Evolutionary conservation across 2,888 invertebrate genomes (phyloP), one percentile per base, ranked within the genome.

Genomic region (Melanotus villosus): DNA sequence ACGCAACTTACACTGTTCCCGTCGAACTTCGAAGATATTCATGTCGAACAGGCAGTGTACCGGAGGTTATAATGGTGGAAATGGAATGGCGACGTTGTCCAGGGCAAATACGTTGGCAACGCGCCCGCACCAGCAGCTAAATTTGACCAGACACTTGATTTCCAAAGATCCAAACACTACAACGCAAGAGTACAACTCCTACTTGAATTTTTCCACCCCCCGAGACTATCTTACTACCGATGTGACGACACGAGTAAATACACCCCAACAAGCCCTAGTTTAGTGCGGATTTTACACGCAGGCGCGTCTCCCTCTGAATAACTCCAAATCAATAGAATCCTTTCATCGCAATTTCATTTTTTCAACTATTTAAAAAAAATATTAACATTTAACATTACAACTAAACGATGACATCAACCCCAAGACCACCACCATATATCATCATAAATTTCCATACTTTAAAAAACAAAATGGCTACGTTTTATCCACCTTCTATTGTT

Each of bases 1-100:
- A 64, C 60, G 23, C 50, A 63, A 77, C 78, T 78, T 77, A 78
- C 78, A 71, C 71, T 78, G 74, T 68, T 78, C 77, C 63, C 76
- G 76, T 68, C 76, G 76, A 60, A 76, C 71, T 64, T 74, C 74
- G 73, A 77, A 77, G 74, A 78, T 71, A 62, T 74, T 75, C 78
- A 78, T 78, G 63, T 66, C 54, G 56, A 64, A 57, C 59, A 52
- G 45, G 65, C 57, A 65, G 64, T 65, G 67, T 67, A 65, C 50
- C 65, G 47, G 57, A 65, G 65, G 69, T 71, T 67, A 71, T 67
- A 74, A 72, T 71, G 73, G 72, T 73, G 70, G 70, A 68, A 69
- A 65, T 54, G 67, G 66, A 73, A 71, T 67, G 72, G 71, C 70
- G 69, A 68, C 43, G 63, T 63, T 47, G 59, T 71, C 74, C 73